Evolutionary conservation across 2,113 vertebrate species (phyloP), one percentile per base, ranked within the genome.

Genomic region (Chaetodon auriga): DNA sequence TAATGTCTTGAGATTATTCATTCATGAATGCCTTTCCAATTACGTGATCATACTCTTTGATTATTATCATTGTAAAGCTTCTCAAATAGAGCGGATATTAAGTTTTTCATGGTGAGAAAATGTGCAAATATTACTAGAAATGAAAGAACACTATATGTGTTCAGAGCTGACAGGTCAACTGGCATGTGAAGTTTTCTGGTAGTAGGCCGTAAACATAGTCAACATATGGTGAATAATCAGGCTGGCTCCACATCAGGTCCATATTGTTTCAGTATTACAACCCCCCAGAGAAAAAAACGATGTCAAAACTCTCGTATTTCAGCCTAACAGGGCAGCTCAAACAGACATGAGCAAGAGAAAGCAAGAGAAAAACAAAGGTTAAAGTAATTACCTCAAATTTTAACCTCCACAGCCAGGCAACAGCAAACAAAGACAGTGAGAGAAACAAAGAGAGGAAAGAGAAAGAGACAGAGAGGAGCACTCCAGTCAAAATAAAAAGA

Each of bases 21-120:
- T 49, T 62, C 14, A 48, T 70, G 30, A 75, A 66, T 65, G 48
- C n/a, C 30, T 66, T 65, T 75, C 53, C 21, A 76, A 63, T 60
- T 57, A 48, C n/a, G 63, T 43, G 0, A 43, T 1, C n/a, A n/a
- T 69, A 9, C 12, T 53, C 13, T 53, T 60, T 46, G 5, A 49
- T 74, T 16, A 60, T 54, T 46, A 51, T 13, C 6, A 38, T 53
- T 48, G 38, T 25, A 60, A 30, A 76, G 35, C 45, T 21, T 61
- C 5, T 76, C 16, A 55, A 30, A 75, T 38, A n/a, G 11, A 13
- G 38, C n/a, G 30, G 3, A 46, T 12, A n/a, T 78, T 14, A 35
- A 36, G 1, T 75, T 13, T 63, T 46, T 21, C 7, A 68, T n/a
- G 2, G 8, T n/a, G 15, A 30, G 11, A 19, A 16, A 74, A 61